These are phyloP conservation scores for Galleria mellonella DNA, from an alignment of 1,140 invertebrate species.

Conservation along the genomic window DNA sequence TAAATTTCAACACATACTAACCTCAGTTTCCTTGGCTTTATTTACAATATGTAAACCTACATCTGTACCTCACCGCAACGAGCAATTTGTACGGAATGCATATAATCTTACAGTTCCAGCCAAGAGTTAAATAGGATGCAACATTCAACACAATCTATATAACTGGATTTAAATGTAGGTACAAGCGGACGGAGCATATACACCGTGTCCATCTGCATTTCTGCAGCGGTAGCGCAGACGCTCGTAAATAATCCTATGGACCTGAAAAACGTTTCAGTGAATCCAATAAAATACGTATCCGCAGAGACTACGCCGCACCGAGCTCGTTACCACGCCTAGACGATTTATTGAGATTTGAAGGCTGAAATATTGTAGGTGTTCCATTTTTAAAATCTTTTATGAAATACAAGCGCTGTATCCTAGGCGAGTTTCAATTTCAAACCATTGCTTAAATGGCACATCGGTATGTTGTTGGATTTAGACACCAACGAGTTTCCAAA, in stretches of 20 bases:
- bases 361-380: conserved; percentile 70
- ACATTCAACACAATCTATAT: no score
- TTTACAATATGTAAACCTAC: no score
- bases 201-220: conserved; percentile 62
- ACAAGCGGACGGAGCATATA: background rate
- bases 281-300: conserved; percentile 75
- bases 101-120: no score
- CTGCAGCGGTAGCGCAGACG: conserved; percentile 62
- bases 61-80: no score
- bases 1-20: no score
- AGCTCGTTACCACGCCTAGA: conserved; percentile 72
- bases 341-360: conserved; percentile 74
- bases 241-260: conserved; percentile 72
- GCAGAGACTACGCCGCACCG: conserved; percentile 70
- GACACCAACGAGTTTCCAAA: no score
- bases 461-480: background rate
- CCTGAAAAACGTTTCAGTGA: conserved; percentile 73
- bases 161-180: no score
- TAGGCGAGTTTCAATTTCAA: conserved; percentile 6
- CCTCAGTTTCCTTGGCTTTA: no score
- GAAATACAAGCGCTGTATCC: conserved; percentile 36
- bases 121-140: no score
- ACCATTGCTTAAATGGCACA: background rate
- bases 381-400: conserved; percentile 67
- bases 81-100: no score